A percentile compares a stretch with the other conserved stretches of the same genome.
These are phyloP conservation scores for Psittacula derbiana DNA, from an alignment of 2,797 vertebrate species.

Conservation along the genomic window DNA sequence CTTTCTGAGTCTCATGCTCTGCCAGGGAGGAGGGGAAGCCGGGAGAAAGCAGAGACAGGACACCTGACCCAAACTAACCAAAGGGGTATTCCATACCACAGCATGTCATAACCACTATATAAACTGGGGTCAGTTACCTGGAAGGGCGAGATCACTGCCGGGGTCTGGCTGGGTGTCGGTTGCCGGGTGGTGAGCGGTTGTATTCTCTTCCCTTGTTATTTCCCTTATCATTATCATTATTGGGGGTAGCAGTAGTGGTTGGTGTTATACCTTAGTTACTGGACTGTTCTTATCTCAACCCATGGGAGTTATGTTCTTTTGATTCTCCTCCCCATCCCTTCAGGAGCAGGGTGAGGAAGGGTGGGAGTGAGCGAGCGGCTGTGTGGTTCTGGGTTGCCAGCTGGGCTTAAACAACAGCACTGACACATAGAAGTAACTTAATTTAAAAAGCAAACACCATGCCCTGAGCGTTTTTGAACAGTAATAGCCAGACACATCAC, in stretches of 20 bases:
- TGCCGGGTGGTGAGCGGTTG: no score
- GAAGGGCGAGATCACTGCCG: no score
- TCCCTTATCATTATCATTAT: no score
- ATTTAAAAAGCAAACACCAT: neutral
- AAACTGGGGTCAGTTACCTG: no score
- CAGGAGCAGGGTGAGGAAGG: neutral
- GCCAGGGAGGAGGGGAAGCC: no score
- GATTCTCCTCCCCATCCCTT: neutral
- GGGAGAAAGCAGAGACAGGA: no score
- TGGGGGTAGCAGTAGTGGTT: neutral
- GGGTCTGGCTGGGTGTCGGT: no score
- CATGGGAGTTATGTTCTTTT: neutral
- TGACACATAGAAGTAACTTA: neutral
- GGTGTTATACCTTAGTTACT: neutral
- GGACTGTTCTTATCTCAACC: neutral
- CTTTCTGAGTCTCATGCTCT: no score
- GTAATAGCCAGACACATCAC: neutral
- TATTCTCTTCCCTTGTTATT: no score
- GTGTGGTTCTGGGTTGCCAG: neutral
- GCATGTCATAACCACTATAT: no score
- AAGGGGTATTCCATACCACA: no score
- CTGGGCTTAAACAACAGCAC: neutral
- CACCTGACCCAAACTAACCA: no score
- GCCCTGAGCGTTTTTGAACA: neutral
- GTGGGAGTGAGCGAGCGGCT: neutral